Evolutionary conservation across 1,140 invertebrate species (phyloP).

Genomic region (Bombus affinis): DNA sequence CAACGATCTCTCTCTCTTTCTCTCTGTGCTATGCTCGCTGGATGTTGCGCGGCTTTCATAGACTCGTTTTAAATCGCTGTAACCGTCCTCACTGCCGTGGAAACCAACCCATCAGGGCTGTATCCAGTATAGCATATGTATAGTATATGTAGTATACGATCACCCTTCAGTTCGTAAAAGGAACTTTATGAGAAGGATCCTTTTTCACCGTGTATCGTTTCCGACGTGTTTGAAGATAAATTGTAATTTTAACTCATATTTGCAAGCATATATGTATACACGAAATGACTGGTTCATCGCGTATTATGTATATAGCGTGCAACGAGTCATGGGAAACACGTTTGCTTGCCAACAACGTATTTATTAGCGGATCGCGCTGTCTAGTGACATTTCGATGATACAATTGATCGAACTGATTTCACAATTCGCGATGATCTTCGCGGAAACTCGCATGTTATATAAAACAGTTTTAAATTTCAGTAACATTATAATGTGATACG

Average conservation of each 20-base stretch:
- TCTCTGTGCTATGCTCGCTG: neutral
- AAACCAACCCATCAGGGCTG: neutral
- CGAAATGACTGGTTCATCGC: neutral
- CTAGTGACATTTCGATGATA: neutral
- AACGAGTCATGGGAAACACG: constrained; percentile 12
- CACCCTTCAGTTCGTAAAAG: neutral
- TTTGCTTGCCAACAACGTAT: constrained; percentile 1
- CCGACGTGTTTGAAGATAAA: neutral
- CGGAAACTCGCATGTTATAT: neutral
- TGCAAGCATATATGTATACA: neutral
- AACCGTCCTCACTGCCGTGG: neutral
- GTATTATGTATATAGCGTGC: neutral
- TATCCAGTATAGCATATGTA: no score
- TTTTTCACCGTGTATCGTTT: neutral
- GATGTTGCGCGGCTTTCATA: constrained; percentile 17
- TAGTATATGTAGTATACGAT: neutral
- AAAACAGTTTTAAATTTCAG: neutral
- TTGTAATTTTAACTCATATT: neutral
- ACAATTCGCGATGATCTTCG: neutral
- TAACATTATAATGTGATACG: no score
- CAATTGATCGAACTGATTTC: neutral
- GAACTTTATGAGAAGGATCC: no score
- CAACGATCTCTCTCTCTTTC: neutral
- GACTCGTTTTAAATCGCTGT: constrained; percentile 21
- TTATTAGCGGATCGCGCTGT: neutral